Base-by-base conservation (phyloP, 2,888 invertebrate genomes). In the Phanerotoma sp. region DNA sequence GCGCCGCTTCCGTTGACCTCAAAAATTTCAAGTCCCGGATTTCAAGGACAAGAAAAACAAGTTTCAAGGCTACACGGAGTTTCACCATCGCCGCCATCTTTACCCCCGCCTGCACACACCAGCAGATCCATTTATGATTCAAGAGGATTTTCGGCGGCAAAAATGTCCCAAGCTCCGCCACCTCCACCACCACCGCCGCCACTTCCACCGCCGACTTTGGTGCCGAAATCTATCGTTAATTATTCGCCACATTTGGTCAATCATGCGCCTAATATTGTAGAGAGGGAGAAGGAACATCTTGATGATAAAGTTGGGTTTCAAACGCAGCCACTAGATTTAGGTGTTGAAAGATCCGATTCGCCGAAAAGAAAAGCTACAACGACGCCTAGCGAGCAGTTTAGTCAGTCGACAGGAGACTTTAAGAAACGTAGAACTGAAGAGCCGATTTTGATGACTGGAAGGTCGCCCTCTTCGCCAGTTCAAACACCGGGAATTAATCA, bases 281-380 rank as follows among this genome's bases (percentile, higher is more conserved):
- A n/a, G n/a, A n/a, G n/a, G n/a, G n/a, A n/a, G n/a, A n/a, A n/a
- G n/a, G n/a, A n/a, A n/a, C n/a, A n/a, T n/a, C n/a, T n/a, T n/a
- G n/a, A n/a, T n/a, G n/a, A n/a, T n/a, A n/a, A n/a, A n/a, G n/a
- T n/a, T n/a, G n/a, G n/a, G n/a, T 84, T 86, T 70, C 90, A 91
- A 77, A 88, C 88, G 54, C 89, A 90, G 70, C 91, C 91, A 10
- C 79, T 91, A 28, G 90, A 91, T 74, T 82, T 91, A 52, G 90
- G 90, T 32, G 83, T 88, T 25, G 77, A 77, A 61, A 67, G 77
- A 54, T 73, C 75, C 4, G 67, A 72, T 10, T 77, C 88, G 41
- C 87, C 88, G 1, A 85, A 88, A 67, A 79, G 88, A 45, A 86
- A 88, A 66, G 78, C 79, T 10, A 68, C 72, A 11, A 82, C 82